These are phyloP conservation scores for Capromys pilorides DNA, from an alignment of 2,797 vertebrate species.

Conservation along the genomic window DNA sequence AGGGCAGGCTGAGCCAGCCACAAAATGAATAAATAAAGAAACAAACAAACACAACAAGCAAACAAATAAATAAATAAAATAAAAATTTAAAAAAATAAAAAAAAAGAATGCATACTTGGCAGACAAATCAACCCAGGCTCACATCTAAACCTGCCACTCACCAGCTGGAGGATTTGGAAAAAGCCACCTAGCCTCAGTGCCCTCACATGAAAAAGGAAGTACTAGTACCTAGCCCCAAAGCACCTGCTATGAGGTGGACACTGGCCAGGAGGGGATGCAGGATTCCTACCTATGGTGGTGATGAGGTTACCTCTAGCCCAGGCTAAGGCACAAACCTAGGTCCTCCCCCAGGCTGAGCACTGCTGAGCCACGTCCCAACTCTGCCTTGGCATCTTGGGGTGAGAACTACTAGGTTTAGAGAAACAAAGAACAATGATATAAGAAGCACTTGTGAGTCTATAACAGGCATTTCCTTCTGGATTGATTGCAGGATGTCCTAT, in stretches of 20 bases:
- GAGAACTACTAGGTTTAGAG: not conserved
- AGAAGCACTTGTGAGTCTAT: not conserved
- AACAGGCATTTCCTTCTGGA: not conserved
- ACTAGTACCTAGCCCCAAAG: no score
- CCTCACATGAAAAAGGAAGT: not conserved
- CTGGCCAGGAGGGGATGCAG: accelerated
- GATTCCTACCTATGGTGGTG: not conserved
- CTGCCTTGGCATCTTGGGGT: no score
- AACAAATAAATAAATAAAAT: no score
- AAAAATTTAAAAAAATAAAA: no score
- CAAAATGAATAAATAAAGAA: no score
- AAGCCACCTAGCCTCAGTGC: not conserved
- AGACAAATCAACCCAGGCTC: not conserved
- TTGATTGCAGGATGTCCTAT: not conserved
- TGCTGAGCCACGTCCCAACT: not conserved
- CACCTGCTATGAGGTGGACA: not conserved
- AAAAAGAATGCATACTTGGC: not conserved
- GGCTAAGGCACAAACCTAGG: not conserved
- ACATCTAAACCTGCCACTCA: not conserved
- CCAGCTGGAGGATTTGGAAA: not conserved
- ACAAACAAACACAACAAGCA: no score
- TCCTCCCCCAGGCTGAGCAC: not conserved
- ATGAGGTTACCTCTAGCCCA: not conserved
- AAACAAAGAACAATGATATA: not conserved
- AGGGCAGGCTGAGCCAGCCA: no score